Percentiles rank a stretch among this genome's conserved stretches.
Conservation (phyloP, 1,140 invertebrate species). For the Megalonaias nervosa region DNA sequence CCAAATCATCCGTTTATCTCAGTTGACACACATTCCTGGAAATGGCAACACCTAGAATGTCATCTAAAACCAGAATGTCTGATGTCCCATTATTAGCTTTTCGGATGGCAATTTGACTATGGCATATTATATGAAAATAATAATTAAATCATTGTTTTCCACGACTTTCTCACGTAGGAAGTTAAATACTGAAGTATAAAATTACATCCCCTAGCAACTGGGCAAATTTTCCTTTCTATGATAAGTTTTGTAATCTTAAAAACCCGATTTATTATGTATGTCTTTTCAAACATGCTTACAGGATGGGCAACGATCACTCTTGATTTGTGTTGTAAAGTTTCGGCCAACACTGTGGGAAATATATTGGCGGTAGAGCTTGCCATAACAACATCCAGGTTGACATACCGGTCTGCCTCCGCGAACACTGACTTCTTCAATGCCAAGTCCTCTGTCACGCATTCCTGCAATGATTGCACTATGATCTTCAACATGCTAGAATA, state of each 20-base stretch:
- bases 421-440: constrained; percentile 20
- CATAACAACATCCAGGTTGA: constrained; percentile 4
- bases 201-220: neutral
- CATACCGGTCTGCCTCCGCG: constrained; percentile 18
- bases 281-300: neutral
- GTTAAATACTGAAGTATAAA: neutral
- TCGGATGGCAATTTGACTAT: too few relatives aligned
- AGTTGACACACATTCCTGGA: too few relatives aligned
- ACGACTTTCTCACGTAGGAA: neutral
- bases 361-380: constrained; percentile 36
- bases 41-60: too few relatives aligned
- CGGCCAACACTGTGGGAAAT: constrained; percentile 23
- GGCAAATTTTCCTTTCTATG: too few relatives aligned
- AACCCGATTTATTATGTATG: neutral
- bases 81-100: too few relatives aligned
- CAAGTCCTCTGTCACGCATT: constrained; percentile 33
- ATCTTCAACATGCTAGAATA: too few relatives aligned
- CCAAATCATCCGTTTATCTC: too few relatives aligned
- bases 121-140: too few relatives aligned
- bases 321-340: constrained; percentile 8
- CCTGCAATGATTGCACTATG: constrained; percentile 5
- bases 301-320: constrained; percentile 32
- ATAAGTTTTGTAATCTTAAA: neutral
- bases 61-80: too few relatives aligned
- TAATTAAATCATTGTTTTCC: neutral